Conservation (phyloP, 2,113 vertebrate species). For the Marmota flaviventris region DNA sequence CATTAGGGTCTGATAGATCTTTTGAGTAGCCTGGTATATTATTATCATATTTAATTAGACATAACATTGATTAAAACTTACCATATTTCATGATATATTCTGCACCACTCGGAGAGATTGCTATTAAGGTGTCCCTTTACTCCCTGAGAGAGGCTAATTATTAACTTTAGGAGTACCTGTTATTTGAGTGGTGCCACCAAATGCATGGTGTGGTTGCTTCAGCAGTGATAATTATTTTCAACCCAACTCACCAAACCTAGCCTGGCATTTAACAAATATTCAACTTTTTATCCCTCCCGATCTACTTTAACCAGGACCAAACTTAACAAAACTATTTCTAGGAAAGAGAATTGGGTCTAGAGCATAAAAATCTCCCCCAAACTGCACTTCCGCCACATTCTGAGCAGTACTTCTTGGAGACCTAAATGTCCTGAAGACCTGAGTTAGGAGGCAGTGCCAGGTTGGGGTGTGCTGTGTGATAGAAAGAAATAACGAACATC, state of each 20-base stretch:
- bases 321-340: slow-evolving; percentile 43
- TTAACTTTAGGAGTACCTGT: slow-evolving; percentile 55
- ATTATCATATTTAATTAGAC: slow-evolving; percentile 50
- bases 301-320: slow-evolving; percentile 2
- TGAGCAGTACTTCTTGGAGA: not conserved
- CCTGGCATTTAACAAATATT: not conserved
- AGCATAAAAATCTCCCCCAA: not conserved
- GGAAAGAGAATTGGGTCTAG: not conserved
- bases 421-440: not conserved
- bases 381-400: not conserved
- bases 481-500: not conserved
- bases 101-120: not conserved
- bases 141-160: not conserved
- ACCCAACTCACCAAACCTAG: not conserved
- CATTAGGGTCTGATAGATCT: not conserved
- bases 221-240: slow-evolving; percentile 1
- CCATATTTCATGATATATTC: slow-evolving; percentile 36
- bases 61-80: slow-evolving; percentile 40
- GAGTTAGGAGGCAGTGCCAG: not conserved
- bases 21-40: not conserved
- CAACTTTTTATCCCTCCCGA: not conserved
- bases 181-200: slow-evolving; percentile 34
- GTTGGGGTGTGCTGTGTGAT: not conserved
- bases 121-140: not conserved
- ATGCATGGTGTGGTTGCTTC: not conserved